A percentile compares a stretch with the other conserved stretches of the same genome.
Conservation (phyloP, 2,888 invertebrate genomes). For the Tolmerus cingulatus region DNA sequence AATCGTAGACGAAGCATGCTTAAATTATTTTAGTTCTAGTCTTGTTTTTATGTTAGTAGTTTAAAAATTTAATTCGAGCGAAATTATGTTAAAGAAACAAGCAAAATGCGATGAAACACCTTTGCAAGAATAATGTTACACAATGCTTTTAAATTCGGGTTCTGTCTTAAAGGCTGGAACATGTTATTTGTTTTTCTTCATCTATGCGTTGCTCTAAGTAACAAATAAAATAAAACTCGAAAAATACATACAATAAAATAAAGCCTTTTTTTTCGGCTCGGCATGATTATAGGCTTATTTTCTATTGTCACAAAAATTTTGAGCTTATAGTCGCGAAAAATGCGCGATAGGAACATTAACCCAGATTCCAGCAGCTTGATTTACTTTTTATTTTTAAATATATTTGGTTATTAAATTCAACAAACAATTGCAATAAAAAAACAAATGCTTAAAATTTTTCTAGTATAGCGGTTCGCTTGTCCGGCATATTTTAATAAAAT, state of each 20-base stretch:
- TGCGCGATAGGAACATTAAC: conserved; percentile 31
- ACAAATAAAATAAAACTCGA: not conserved
- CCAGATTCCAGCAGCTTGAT: conserved; percentile 7
- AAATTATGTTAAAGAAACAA: not conserved
- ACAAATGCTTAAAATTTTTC: not conserved
- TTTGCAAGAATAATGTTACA: not conserved
- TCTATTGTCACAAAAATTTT: conserved; percentile 37
- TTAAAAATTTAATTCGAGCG: not conserved
- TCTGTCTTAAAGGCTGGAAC: not conserved
- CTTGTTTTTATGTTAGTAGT: not conserved
- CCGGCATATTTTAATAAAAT: not conserved
- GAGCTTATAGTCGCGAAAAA: conserved; percentile 20
- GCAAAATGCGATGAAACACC: not conserved
- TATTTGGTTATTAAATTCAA: not conserved
- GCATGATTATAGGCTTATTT: conserved; percentile 1
- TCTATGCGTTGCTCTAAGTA: not conserved
- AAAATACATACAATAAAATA: not conserved
- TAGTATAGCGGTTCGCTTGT: not conserved
- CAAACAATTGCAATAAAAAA: conserved; percentile 2
- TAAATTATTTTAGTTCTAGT: too few species aligned
- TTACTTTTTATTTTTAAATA: not conserved
- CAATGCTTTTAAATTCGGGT: conserved; percentile 28
- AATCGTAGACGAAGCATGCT: too few species aligned
- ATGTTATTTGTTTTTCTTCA: not conserved
- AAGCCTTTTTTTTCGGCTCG: not conserved